A percentile compares a stretch with the other conserved stretches of the same genome.
Conservation (phyloP, 2,113 vertebrate genomes). For the Myxocyprinus asiaticus region DNA sequence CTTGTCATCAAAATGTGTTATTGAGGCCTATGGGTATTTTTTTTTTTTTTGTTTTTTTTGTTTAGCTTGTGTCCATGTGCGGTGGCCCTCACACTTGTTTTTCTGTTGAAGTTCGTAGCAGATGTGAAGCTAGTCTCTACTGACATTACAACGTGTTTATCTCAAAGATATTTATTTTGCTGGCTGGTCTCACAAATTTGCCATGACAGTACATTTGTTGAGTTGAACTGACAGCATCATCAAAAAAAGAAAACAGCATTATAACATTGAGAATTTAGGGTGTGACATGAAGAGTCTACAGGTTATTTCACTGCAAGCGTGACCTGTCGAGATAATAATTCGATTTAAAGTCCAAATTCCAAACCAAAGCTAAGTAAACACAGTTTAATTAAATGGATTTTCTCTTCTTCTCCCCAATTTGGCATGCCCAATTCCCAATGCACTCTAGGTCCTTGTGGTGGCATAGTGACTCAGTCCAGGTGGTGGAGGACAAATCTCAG, state of each 20-base stretch:
- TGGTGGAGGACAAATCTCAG: too few relatives aligned
- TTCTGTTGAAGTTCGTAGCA: neutral
- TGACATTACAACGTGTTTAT: neutral
- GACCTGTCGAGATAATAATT: neutral
- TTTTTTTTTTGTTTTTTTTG: too few relatives aligned
- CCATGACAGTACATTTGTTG: neutral
- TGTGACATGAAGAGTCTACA: slow-evolving; percentile 3
- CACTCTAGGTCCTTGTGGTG: too few relatives aligned
- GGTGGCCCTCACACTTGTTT: neutral
- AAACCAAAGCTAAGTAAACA: neutral
- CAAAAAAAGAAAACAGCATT: neutral
- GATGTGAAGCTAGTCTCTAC: neutral
- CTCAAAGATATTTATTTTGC: neutral
- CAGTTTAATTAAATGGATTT: neutral
- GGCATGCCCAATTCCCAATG: too few relatives aligned
- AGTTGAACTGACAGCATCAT: neutral
- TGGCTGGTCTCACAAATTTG: neutral
- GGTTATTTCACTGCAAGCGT: neutral
- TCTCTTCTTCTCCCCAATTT: neutral
- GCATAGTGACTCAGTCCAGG: too few relatives aligned
- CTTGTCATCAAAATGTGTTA: neutral
- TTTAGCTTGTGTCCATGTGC: neutral
- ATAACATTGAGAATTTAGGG: neutral
- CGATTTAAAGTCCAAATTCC: neutral
- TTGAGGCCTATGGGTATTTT: neutral